Evolutionary conservation across 1,140 invertebrate genomes (phyloP), one percentile per base, ranked within the genome.

Genomic region (Chelonus insularis): DNA sequence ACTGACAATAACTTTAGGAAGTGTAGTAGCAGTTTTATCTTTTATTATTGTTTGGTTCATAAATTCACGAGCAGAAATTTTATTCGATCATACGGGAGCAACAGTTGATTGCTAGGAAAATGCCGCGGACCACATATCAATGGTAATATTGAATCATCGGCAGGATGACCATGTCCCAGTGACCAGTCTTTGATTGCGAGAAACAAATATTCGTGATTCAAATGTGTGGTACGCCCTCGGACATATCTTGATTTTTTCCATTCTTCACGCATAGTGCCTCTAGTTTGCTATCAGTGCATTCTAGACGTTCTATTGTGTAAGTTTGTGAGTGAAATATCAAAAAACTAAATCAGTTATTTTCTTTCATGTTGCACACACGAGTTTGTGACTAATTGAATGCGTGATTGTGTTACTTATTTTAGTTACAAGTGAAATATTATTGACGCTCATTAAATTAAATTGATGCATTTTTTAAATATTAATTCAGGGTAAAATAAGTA

Each of bases 31-130:
- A 52, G 65, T 85, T 8, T 57, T 88, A 9, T 90, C 90, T 0
- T 88, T 92, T 45, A 57, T 87, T 25, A 34, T 89, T 21, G 87
- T 92, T 7, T 89, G 86, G 80, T 90, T 90, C 70, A 81, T 91
- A 12, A 87, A 88, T 69, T 82, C 82, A 2, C 81, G 87, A 64
- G 84, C 89, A 25, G 81, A 86, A 29, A 72, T 86, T 39, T 73
- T 92, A 9, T 92, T 93, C 69, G 68, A 72, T 47, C 68, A 70
- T 4, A 74, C 72, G 47, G 69, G 70, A 18, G 70, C 70, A 68
- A 66, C 62, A 21, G 66, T 66, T 7, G 69, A 75, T 62, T 73
- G 77, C 60, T 81, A 79, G 72, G 74, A 63, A 66, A 69, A 72
- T 67, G 72, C 76, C 47, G 73, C 69, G 69, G 70, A 77, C 71